Percentiles rank a stretch among this genome's conserved stretches.
Evolutionary conservation across 2,113 vertebrate species (phyloP).

Genomic region (Corythornis madagascariensis): DNA sequence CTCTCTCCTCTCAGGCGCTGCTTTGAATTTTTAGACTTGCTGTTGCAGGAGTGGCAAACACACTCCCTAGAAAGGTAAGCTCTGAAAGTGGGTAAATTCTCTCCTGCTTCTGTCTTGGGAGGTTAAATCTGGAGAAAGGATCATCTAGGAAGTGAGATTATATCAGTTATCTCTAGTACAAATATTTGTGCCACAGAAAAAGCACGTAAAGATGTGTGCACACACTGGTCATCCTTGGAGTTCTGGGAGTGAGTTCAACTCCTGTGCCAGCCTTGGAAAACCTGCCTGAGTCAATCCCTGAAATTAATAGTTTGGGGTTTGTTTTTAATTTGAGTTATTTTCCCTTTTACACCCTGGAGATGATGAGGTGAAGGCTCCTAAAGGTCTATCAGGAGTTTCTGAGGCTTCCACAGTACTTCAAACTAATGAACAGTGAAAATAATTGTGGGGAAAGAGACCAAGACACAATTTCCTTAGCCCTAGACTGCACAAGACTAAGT

Average conservation of each 20-base stretch:
- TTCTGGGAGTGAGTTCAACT: neutral
- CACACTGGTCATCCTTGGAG: neutral
- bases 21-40: constrained; percentile 95
- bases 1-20: constrained; percentile 83
- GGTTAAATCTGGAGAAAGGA: neutral
- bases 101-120: neutral
- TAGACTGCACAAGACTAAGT: neutral
- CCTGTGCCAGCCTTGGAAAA: neutral
- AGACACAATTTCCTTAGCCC: neutral
- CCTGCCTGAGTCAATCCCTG: neutral
- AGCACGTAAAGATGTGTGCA: fast-evolving
- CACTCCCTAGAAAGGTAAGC: constrained; percentile 93
- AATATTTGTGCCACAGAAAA: neutral
- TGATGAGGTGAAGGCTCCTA: neutral
- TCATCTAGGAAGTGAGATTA: neutral
- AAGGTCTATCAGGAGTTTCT: neutral
- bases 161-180: neutral
- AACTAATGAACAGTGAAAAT: neutral
- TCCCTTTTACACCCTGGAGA: neutral
- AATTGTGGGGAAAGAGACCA: neutral
- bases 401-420: neutral
- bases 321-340: neutral
- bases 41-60: constrained; percentile 96
- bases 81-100: neutral
- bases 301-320: neutral